Conservation (phyloP, 2,797 vertebrate genomes). For the Euthynnus affinis region DNA sequence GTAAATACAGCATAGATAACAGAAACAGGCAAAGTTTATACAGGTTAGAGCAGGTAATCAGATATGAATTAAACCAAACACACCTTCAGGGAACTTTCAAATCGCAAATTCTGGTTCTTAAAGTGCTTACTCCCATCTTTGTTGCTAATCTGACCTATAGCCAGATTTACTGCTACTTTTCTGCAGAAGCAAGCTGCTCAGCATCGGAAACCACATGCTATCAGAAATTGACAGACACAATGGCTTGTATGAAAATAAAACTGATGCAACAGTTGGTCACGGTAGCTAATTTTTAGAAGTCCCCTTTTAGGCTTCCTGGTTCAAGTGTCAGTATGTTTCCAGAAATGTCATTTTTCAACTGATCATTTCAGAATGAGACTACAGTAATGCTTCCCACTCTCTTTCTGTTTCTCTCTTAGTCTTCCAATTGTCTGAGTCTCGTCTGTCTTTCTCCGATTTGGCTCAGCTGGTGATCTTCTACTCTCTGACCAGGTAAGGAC, state of each 20-base stretch:
- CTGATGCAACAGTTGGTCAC: background rate
- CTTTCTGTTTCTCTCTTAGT: conserved; percentile 73
- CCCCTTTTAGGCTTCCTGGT: conserved; percentile 31
- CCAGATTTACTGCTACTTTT: background rate
- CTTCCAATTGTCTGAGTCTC: conserved; percentile 86
- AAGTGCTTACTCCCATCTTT: background rate
- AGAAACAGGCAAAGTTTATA: background rate
- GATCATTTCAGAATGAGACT: background rate
- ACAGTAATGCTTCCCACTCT: conserved; percentile 24
- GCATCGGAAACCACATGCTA: background rate
- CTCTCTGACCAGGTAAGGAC: conserved; percentile 88
- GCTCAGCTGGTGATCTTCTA: conserved; percentile 89
- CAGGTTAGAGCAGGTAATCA: conserved; percentile 7
- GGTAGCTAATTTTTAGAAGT: conserved; percentile 21
- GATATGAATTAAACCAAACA: background rate
- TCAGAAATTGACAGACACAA: background rate
- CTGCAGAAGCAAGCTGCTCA: background rate
- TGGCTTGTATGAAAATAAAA: background rate
- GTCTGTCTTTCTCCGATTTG: conserved; percentile 87
- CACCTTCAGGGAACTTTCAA: background rate
- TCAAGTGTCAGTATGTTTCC: conserved; percentile 8
- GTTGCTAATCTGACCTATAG: background rate
- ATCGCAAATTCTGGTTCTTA: conserved; percentile 31
- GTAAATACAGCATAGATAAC: background rate
- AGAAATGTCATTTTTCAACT: conserved; percentile 12